A percentile compares a stretch with the other conserved stretches of the same genome.
Conservation (phyloP, 2,797 vertebrate genomes). For the Spinibarbus caldwelli region DNA sequence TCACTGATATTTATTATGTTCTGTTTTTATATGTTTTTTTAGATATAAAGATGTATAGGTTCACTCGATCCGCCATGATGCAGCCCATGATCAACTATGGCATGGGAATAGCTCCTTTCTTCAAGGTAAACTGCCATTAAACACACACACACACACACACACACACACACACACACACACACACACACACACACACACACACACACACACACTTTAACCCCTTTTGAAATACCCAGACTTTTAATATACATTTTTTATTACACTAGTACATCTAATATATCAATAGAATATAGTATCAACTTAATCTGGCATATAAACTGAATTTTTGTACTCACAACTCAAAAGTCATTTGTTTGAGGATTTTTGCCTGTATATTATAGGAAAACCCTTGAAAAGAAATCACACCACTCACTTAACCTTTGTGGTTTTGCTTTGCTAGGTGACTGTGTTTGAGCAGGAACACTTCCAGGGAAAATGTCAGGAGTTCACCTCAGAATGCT, state of each 20-base stretch:
- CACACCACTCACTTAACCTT: background rate
- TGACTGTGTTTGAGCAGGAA: conserved; percentile 86
- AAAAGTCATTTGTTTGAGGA: too few species aligned
- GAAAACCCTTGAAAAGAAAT: background rate
- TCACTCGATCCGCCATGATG: conserved; percentile 79
- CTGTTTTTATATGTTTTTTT: background rate
- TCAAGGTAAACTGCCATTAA: conserved; percentile 76
- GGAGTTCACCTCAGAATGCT: conserved; percentile 84
- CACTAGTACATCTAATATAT: background rate
- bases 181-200: too few species aligned
- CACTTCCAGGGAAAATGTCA: conserved; percentile 84
- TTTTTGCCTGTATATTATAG: background rate
- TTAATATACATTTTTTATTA: background rate
- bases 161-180: too few species aligned
- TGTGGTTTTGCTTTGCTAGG: conserved; percentile 60
- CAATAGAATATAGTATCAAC: background rate
- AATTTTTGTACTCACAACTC: too few species aligned
- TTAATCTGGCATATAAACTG: too few species aligned
- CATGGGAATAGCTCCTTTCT: conserved; percentile 84
- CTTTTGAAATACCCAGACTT: background rate
- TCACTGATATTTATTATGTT: background rate
- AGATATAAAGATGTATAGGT: conserved; percentile 82
- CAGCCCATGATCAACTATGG: conserved; percentile 79
- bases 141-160: too few species aligned
- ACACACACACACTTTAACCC: background rate